Conservation (phyloP, 1,140 invertebrate genomes). For the Drusus annulatus region DNA sequence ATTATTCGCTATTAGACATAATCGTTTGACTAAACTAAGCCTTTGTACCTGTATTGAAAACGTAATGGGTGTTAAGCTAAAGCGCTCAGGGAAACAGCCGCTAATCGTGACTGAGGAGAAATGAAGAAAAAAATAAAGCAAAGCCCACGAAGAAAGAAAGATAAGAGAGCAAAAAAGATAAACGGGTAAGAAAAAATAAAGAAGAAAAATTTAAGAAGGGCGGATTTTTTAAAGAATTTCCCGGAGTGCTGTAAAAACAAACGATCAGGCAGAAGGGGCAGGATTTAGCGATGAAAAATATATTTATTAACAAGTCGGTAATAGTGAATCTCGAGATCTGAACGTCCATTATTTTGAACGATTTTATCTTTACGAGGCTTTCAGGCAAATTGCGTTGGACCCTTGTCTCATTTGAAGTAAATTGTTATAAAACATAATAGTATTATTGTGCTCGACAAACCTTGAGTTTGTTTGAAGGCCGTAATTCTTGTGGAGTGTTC, state of each 20-base stretch:
- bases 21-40: slow-evolving; percentile 16
- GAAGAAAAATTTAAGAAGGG: too few relatives aligned
- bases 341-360: too few relatives aligned
- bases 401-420: too few relatives aligned
- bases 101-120: slow-evolving; percentile 4
- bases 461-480: too few relatives aligned
- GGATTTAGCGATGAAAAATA: neutral
- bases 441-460: too few relatives aligned
- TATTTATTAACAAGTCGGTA: neutral
- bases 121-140: neutral
- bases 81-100: neutral
- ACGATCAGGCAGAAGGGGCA: neutral
- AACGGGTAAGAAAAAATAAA: neutral
- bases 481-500: too few relatives aligned
- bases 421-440: too few relatives aligned
- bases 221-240: neutral
- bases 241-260: neutral
- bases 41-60: neutral
- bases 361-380: too few relatives aligned
- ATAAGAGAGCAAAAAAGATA: neutral
- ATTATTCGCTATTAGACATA: slow-evolving; percentile 22
- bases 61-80: slow-evolving; percentile 17
- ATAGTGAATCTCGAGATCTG: too few relatives aligned
- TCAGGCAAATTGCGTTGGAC: too few relatives aligned
- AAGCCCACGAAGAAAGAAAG: neutral